These are phyloP conservation scores for Larimichthys polyactis DNA, from an alignment of 2,113 vertebrate species.

Conservation along the genomic window DNA sequence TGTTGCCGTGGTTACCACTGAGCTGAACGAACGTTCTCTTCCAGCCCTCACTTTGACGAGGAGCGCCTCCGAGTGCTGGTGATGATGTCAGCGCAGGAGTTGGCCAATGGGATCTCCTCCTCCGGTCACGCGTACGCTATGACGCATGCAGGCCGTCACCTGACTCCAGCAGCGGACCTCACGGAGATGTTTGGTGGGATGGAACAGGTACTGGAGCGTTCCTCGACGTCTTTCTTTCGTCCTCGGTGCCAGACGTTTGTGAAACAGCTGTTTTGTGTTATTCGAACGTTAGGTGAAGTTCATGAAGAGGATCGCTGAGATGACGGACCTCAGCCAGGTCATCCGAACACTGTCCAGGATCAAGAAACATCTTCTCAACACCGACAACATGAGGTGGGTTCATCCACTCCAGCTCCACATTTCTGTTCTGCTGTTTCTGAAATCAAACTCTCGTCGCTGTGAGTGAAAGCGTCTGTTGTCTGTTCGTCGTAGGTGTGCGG, in stretches of 20 bases:
- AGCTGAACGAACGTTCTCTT: background rate
- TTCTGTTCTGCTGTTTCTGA: no score
- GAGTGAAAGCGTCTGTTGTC: background rate
- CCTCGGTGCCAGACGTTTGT: background rate
- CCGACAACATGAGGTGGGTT: constrained; percentile 89
- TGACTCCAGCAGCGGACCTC: constrained; percentile 89
- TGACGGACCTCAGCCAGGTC: constrained; percentile 85
- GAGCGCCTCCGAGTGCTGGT: constrained; percentile 92
- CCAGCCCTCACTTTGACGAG: constrained; percentile 90
- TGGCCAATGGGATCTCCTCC: constrained; percentile 91
- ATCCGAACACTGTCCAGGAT: constrained; percentile 88
- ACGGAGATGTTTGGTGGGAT: constrained; percentile 92
- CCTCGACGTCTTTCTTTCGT: background rate
- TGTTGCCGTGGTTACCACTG: background rate
- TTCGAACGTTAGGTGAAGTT: constrained; percentile 87
- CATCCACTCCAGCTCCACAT: background rate
- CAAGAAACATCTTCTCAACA: constrained; percentile 88
- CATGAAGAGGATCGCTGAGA: constrained; percentile 94
- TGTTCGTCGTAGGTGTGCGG: constrained; percentile 85
- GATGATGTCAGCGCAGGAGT: constrained; percentile 92
- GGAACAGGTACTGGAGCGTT: constrained; percentile 88
- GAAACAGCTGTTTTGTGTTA: background rate
- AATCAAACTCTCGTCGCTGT: background rate
- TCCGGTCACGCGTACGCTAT: constrained; percentile 93
- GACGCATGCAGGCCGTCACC: constrained; percentile 87